phyloP scores from a whole-genome alignment of 2,797 vertebrate species.

The Pseudocheirus occidentalis region DNA sequence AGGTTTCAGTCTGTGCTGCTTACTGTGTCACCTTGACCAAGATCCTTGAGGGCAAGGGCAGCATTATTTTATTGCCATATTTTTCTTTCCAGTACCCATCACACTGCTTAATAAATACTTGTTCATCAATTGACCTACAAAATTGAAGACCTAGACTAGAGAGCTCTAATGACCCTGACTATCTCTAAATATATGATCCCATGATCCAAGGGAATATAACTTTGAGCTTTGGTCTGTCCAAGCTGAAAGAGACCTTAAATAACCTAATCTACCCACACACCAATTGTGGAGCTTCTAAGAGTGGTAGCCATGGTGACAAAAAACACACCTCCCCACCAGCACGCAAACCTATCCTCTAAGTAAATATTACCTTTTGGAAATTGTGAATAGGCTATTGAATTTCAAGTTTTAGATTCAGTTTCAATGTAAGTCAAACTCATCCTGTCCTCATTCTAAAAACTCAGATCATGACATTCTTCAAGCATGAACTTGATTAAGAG shows the following conservation, averaged over 20 bases:
- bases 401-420: background rate
- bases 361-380: background rate
- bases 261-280: background rate
- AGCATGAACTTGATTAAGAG: background rate
- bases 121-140: background rate
- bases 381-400: background rate
- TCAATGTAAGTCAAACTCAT: slow-evolving; percentile 5
- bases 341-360: background rate
- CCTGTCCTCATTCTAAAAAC: background rate
- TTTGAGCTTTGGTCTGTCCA: background rate
- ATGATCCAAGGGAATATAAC: background rate
- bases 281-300: background rate
- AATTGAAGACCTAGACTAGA: background rate
- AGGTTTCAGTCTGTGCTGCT: background rate
- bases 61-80: background rate
- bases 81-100: background rate
- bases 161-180: background rate
- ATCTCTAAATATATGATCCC: background rate
- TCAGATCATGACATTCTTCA: background rate
- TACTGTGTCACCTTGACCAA: background rate
- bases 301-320: background rate
- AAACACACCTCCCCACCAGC: background rate
- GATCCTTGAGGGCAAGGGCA: background rate
- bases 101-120: background rate
- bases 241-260: background rate